Evolutionary conservation across 2,113 vertebrate species (phyloP).

Genomic region (Jacana jacana): DNA sequence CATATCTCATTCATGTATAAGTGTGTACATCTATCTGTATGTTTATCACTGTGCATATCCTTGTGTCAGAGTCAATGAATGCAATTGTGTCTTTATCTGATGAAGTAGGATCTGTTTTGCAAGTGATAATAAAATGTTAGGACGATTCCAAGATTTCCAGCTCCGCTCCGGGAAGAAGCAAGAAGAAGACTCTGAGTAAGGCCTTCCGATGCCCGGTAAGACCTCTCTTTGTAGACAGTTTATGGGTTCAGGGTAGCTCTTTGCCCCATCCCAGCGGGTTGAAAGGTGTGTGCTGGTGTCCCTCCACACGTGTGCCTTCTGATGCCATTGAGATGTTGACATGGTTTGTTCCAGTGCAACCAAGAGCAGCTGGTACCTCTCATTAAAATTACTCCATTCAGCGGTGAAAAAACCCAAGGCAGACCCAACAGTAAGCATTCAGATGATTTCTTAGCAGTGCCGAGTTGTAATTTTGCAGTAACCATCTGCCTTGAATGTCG

Average conservation of each 20-base stretch:
- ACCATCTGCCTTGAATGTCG: accelerated
- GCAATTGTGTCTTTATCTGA: slow-evolving; percentile 76
- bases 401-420: not conserved
- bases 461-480: not conserved
- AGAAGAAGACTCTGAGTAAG: slow-evolving; percentile 46
- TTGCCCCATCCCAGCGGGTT: not conserved
- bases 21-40: slow-evolving; percentile 72
- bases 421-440: not conserved
- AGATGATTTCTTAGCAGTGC: not conserved
- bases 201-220: slow-evolving; percentile 16
- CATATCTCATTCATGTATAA: slow-evolving; percentile 74
- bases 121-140: slow-evolving; percentile 73
- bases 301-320: not conserved
- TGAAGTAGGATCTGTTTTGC: slow-evolving; percentile 75
- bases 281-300: not conserved
- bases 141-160: slow-evolving; percentile 69
- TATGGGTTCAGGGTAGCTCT: not conserved
- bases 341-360: not conserved
- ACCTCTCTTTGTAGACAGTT: slow-evolving; percentile 34
- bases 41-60: slow-evolving; percentile 69
- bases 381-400: not conserved
- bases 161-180: slow-evolving; percentile 61
- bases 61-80: slow-evolving; percentile 75
- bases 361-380: not conserved
- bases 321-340: not conserved